Base-by-base conservation (phyloP, 2,113 vertebrate species). In the Burhinus oedicnemus region DNA sequence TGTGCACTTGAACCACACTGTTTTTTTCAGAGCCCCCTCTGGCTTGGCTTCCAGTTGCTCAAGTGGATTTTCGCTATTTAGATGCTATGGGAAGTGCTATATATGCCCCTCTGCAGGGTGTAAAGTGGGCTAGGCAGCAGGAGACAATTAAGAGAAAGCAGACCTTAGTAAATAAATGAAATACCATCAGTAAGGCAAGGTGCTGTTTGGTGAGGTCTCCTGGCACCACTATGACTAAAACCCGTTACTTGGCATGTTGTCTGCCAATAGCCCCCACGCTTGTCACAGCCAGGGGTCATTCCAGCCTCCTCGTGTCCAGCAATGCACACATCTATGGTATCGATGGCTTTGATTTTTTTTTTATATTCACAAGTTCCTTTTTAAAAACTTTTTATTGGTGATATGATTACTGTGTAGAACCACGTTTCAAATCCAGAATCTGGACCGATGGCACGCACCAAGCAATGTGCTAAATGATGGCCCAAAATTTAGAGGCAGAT, bases 181-280 rank as follows among this genome's bases (percentile, higher is more conserved):
- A 45, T 65, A 27, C 4, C 5, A 9, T 34, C 1, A 3, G 16
- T 19, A 58, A 78, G 20, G 29, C 51, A 5, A 79, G 38, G 9
- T 0, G 0, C 38, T 25, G 9, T 36, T 8, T 5, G 1, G 16
- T 20, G 58, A 54, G 2, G 19, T 69, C 21, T 87, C 52, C 29
- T 1, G 2, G 42, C 34, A n/a, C 18, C 13, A 9, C 1, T 26
- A 25, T 1, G 13, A 22, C 26, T 47, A 13, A 65, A 82, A 79
- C 6, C 17, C 18, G 18, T 65, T 34, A 44, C 23, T 9, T 1
- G 3, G 5, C 2, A 2, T 0, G 0, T 3, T 70, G 14, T 57
- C 15, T 70, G 78, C 36, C 2, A 2, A 17, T 54, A 87, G 51
- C 5, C 22, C 51, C 49, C 0, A 0, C 0, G 0, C 22, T 21